Conservation (phyloP, 2,113 vertebrate genomes). For the Cheilinus undulatus region DNA sequence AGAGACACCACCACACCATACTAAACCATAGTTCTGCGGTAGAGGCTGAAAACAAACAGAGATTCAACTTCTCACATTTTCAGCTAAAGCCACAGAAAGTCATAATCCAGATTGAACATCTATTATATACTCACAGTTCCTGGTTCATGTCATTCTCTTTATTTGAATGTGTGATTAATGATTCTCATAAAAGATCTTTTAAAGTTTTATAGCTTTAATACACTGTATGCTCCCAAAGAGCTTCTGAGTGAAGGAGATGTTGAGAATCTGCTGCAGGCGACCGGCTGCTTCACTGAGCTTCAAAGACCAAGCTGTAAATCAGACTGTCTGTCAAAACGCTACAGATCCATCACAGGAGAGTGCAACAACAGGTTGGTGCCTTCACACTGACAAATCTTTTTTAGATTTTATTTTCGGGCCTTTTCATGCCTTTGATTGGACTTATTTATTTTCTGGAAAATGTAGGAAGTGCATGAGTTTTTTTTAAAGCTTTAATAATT, state of each 20-base stretch:
- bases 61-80: too few relatives aligned
- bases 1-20: too few relatives aligned
- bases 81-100: too few relatives aligned
- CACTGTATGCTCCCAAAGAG: slow-evolving; percentile 36
- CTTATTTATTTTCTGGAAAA: too few relatives aligned
- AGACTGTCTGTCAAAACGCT: slow-evolving; percentile 81
- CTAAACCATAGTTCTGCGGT: background rate
- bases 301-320: slow-evolving; percentile 71
- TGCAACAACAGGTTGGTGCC: slow-evolving; percentile 85
- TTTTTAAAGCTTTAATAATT: too few relatives aligned
- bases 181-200: background rate
- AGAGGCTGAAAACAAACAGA: background rate
- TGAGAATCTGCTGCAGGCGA: slow-evolving; percentile 76
- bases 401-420: too few relatives aligned
- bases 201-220: background rate
- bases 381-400: too few relatives aligned
- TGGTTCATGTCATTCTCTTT: background rate
- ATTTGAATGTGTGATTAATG: background rate
- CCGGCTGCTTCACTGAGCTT: slow-evolving; percentile 80
- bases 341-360: slow-evolving; percentile 83
- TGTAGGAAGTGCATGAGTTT: too few relatives aligned
- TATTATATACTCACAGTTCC: background rate
- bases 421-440: too few relatives aligned
- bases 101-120: too few relatives aligned
- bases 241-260: slow-evolving; percentile 77